Percentiles rank a stretch among this genome's conserved stretches.
These are phyloP conservation scores for Albula goreensis DNA, from an alignment of 2,113 vertebrate genomes.

Conservation along the genomic window DNA sequence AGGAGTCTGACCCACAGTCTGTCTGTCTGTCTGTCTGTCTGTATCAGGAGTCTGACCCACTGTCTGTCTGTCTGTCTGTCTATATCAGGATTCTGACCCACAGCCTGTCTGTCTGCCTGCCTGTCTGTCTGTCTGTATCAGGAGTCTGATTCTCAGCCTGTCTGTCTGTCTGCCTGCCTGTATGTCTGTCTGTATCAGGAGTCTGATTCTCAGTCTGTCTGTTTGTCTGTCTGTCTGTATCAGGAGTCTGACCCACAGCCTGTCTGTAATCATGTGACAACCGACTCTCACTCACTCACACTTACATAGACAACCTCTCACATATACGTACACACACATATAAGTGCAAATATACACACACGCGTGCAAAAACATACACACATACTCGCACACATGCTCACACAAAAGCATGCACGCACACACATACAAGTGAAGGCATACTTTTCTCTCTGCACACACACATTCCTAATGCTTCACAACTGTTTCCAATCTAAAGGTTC, in stretches of 20 bases:
- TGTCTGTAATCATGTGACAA: not conserved
- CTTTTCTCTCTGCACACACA: conserved; percentile 51
- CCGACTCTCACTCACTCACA: not conserved
- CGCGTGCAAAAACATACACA: conserved; percentile 7
- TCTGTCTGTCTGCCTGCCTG: no score
- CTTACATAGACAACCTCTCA: not conserved
- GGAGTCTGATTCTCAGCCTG: no score
- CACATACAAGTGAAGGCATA: conserved; percentile 1
- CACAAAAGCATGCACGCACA: not conserved
- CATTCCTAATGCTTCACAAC: conserved; percentile 71
- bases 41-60: no score
- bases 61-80: no score
- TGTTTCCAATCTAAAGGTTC: conserved; percentile 78
- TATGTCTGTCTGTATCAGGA: no score
- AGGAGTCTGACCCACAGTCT: no score
- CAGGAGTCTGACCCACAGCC: not conserved
- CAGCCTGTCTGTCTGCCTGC: no score
- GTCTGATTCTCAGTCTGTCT: no score
- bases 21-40: no score
- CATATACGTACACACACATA: not conserved
- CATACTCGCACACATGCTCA: conserved; percentile 35
- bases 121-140: no score
- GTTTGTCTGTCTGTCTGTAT: no score
- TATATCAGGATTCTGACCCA: no score
- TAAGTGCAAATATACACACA: conserved; percentile 14